Conservation (phyloP, 2,888 invertebrate genomes). For the Trissolcus japonicus region DNA sequence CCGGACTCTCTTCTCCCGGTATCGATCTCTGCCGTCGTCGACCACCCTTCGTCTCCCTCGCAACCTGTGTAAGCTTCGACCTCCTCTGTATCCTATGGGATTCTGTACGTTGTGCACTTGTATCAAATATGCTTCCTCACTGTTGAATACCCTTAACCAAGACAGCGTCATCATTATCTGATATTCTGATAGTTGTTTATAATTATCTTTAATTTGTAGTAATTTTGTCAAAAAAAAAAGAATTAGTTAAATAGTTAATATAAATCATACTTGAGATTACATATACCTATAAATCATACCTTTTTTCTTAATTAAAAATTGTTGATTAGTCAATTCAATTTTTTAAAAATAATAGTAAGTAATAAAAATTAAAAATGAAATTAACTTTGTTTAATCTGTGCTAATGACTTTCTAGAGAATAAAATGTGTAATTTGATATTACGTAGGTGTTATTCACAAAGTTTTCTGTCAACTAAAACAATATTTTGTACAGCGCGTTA, state of each 20-base stretch:
- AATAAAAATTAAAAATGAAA: too few relatives aligned
- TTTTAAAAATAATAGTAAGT: too few relatives aligned
- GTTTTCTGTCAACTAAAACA: neutral
- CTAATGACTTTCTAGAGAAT: too few relatives aligned
- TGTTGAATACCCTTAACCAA: conserved; percentile 42
- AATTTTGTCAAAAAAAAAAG: too few relatives aligned
- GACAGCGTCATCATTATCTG: conserved; percentile 59
- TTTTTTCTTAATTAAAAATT: too few relatives aligned
- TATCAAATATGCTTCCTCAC: conserved; percentile 40
- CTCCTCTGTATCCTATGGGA: conserved; percentile 46
- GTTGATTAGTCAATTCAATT: too few relatives aligned
- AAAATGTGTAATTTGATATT: too few relatives aligned
- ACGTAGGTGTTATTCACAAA: neutral
- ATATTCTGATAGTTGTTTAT: conserved; percentile 52
- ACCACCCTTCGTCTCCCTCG: conserved; percentile 39
- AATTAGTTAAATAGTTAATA: too few relatives aligned
- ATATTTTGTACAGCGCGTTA: neutral
- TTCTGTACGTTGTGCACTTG: conserved; percentile 45
- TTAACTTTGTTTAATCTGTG: too few relatives aligned
- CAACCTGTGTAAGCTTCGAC: conserved; percentile 31
- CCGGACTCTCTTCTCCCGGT: conserved; percentile 59
- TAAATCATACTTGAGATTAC: too few relatives aligned
- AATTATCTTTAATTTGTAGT: conserved; percentile 52
- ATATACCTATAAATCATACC: too few relatives aligned
- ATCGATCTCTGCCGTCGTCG: conserved; percentile 62